Percentiles rank a stretch among this genome's conserved stretches.
Conservation (phyloP, 2,888 invertebrate species). For the Phengaris alcon region DNA sequence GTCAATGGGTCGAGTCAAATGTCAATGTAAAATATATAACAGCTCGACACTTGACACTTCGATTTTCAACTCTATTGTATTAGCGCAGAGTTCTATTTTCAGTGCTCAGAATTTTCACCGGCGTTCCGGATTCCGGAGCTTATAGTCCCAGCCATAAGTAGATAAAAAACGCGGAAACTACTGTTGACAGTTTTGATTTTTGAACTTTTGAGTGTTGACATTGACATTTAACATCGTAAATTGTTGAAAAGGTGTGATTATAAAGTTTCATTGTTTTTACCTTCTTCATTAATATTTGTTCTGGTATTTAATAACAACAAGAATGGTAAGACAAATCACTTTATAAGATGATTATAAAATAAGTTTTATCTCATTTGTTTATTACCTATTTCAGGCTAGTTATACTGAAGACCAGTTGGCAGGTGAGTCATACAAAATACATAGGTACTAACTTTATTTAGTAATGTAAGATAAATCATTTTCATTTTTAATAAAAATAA, state of each 20-base stretch:
- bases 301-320: neutral
- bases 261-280: conserved; percentile 12
- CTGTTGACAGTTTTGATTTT: conserved; percentile 11
- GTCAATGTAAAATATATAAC: too few relatives aligned
- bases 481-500: neutral
- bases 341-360: neutral
- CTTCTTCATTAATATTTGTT: conserved; percentile 9
- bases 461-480: neutral
- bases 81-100: too few relatives aligned
- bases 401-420: conserved; percentile 95
- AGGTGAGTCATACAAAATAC: conserved; percentile 82
- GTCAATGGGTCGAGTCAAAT: too few relatives aligned
- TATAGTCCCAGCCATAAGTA: too few relatives aligned
- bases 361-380: conserved; percentile 7
- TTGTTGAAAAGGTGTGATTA: conserved; percentile 13
- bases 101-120: too few relatives aligned
- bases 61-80: too few relatives aligned
- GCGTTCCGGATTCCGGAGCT: too few relatives aligned
- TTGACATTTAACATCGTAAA: neutral
- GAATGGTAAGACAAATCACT: neutral
- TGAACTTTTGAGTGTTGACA: conserved; percentile 1
- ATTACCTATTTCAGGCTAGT: conserved; percentile 83
- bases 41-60: too few relatives aligned
- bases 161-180: too few relatives aligned
- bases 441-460: neutral